Evolutionary conservation across 2,888 invertebrate species (phyloP), one percentile per base, ranked within the genome.

Genomic region (Yponomeuta evonymella): DNA sequence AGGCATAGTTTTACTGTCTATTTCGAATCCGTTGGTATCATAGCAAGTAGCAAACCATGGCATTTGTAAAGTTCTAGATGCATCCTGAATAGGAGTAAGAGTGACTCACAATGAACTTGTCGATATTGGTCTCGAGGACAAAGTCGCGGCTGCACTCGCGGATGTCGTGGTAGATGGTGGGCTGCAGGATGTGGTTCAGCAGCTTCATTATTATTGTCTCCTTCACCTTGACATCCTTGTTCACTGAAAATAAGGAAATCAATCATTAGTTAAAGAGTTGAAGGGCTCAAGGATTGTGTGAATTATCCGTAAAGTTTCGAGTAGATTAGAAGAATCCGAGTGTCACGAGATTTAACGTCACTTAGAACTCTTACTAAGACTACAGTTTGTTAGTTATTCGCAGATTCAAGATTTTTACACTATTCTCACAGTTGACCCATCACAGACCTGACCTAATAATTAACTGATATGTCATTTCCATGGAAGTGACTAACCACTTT

Each of bases 151-250:
- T 95, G 72, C 94, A 89, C 51, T 94, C 93, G 71, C 90, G 84
- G 78, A 94, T 89, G 78, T 95, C 94, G 15, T 93, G 89, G 84
- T 94, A 92, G 75, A 94, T 89, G 78, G 94, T 94, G 4, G 92
- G 93, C 81, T 94, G 94, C 79, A 93, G 87, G 74, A 95, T 93
- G 81, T 94, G 93, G 78, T 94, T 93, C 81, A 94, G 83, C 73
- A 95, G 89, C 76, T 92, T 89, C 79, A 94, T 80, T 73, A 94
- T 86, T 79, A 94, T 90, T 72, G 93, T 83, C 81, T 94, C 94
- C 81, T 92, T 93, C 72, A 83, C 81, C 78, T 94, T 88, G 72
- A 94, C 81, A 72, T 92, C 92, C 77, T 91, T 84, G 23, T 69
- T 48, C 51, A 51, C 58, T 48, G 58, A 5, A 48, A 23, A 51